Evolutionary conservation across 2,888 invertebrate genomes (phyloP).

Genomic region (Polymixis flavicincta): DNA sequence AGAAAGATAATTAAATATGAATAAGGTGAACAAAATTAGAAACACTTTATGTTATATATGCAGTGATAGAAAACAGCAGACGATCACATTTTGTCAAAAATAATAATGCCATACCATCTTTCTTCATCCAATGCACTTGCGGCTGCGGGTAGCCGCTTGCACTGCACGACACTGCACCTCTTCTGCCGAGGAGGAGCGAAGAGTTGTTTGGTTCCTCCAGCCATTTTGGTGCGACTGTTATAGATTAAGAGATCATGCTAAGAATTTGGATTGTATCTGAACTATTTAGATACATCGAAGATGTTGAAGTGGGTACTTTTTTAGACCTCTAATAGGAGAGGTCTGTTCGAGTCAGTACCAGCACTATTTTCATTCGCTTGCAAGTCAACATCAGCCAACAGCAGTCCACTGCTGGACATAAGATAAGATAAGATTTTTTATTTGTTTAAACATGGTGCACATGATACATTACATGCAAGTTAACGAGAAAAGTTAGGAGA

Average conservation of each 20-base stretch:
- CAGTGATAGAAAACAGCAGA: too few species aligned
- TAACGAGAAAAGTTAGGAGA: too few species aligned
- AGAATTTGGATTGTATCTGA: not conserved
- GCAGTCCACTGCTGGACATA: too few species aligned
- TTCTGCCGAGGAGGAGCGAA: conserved; percentile 93
- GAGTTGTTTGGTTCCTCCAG: conserved; percentile 93
- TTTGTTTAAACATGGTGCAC: too few species aligned
- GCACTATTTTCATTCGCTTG: not conserved
- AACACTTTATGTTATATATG: too few species aligned
- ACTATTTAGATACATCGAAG: not conserved
- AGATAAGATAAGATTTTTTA: too few species aligned
- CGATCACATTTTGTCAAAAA: too few species aligned
- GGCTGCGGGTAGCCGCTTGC: conserved; percentile 96
- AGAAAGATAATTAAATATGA: too few species aligned
- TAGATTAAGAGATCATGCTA: not conserved
- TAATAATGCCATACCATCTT: conserved; percentile 89
- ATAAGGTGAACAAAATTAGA: too few species aligned
- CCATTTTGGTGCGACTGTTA: conserved; percentile 94
- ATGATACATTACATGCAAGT: too few species aligned
- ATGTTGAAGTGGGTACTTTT: not conserved
- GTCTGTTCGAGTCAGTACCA: not conserved
- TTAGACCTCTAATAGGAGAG: not conserved
- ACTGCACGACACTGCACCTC: conserved; percentile 93
- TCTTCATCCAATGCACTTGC: conserved; percentile 94
- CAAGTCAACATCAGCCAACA: too few species aligned